Conservation (phyloP, 2,113 vertebrate species). For the Brachirus orientalis region DNA sequence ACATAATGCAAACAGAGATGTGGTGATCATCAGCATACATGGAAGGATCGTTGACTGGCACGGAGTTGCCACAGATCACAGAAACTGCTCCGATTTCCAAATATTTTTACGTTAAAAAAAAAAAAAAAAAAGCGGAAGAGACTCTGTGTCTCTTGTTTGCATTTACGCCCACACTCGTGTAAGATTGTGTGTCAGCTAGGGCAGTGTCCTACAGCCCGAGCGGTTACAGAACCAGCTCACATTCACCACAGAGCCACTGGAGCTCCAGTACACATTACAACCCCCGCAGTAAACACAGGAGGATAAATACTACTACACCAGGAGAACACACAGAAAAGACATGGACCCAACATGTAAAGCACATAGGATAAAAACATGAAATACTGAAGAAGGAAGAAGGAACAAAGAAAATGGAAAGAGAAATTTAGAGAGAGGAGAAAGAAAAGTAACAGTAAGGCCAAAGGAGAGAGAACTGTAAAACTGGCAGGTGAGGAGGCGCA, state of each 20-base stretch:
- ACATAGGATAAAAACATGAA: conserved; percentile 39
- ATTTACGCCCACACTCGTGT: background rate
- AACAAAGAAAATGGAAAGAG: background rate
- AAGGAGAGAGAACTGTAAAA: conserved; percentile 44
- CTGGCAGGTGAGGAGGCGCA: conserved; percentile 64
- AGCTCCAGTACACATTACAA: conserved; percentile 30
- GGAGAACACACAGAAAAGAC: conserved; percentile 36
- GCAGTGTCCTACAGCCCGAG: conserved; percentile 46
- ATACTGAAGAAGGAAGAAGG: conserved; percentile 7
- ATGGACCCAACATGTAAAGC: conserved; percentile 62
- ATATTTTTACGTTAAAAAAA: too few species aligned
- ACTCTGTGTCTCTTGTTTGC: background rate
- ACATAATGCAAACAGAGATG: conserved; percentile 48
- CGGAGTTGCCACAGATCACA: conserved; percentile 72
- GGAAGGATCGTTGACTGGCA: conserved; percentile 55
- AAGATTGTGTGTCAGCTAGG: conserved; percentile 56
- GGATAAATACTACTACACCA: conserved; percentile 24
- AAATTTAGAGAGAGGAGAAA: conserved; percentile 1
- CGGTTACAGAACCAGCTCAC: conserved; percentile 31
- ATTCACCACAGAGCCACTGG: conserved; percentile 42
- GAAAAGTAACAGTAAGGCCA: conserved; percentile 10
- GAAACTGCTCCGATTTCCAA: conserved; percentile 22
- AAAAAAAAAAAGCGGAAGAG: too few species aligned
- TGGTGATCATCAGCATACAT: conserved; percentile 62
- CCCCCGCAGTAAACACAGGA: conserved; percentile 19